phyloP scores from a whole-genome alignment of 2,113 vertebrate genomes.

The Lepus americanus region DNA sequence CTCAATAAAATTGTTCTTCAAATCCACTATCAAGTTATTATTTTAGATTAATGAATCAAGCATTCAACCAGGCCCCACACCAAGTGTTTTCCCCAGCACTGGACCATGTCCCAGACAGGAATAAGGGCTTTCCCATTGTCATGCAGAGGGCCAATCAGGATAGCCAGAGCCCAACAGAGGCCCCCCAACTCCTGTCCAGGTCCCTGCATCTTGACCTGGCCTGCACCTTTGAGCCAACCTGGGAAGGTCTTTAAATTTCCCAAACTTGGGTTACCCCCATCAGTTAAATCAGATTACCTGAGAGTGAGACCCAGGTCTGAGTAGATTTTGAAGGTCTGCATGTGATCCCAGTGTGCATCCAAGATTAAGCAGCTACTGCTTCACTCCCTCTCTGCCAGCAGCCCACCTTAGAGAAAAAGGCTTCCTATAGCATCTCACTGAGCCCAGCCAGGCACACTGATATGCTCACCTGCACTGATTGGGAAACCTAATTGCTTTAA shows the following conservation, averaged over 20 bases:
- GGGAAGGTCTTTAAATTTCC: neutral
- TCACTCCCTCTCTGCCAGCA: neutral
- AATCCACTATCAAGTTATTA: neutral
- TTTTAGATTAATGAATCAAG: neutral
- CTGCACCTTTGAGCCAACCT: neutral
- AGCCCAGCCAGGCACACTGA: slow-evolving; percentile 11
- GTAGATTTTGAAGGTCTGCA: neutral
- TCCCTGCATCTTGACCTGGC: neutral
- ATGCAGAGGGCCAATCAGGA: neutral
- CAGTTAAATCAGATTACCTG: neutral
- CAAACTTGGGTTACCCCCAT: neutral
- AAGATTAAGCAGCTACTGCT: neutral
- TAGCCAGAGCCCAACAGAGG: neutral
- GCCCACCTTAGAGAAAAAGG: slow-evolving; percentile 1
- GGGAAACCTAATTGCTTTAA: slow-evolving; percentile 75
- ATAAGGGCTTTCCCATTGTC: neutral
- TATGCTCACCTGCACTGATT: slow-evolving; percentile 54
- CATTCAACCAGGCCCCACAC: neutral
- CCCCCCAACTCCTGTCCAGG: neutral
- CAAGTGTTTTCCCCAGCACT: neutral
- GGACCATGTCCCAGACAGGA: neutral
- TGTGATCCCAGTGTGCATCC: neutral
- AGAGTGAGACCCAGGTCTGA: neutral
- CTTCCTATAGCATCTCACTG: slow-evolving; percentile 24
- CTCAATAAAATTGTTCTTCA: neutral